Percentiles rank a stretch among this genome's conserved stretches.
phyloP scores from a whole-genome alignment of 2,888 invertebrate genomes.

The Psylliodes chrysocephalus region DNA sequence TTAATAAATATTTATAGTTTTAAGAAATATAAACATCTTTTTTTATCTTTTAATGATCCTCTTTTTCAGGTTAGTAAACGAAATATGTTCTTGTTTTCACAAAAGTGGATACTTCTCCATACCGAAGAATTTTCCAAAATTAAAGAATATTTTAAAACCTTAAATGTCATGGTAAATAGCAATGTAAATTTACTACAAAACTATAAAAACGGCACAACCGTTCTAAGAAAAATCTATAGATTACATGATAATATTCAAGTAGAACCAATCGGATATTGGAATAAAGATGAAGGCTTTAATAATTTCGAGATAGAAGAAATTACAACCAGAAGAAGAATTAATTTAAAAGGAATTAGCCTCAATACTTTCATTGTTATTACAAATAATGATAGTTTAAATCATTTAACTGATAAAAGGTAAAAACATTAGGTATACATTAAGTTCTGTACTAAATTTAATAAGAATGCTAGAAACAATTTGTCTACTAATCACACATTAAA shows the following conservation, averaged over 20 bases:
- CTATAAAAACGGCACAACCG: slow-evolving; percentile 56
- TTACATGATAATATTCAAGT: slow-evolving; percentile 40
- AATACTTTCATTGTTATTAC: slow-evolving; percentile 71
- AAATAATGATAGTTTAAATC: slow-evolving; percentile 69
- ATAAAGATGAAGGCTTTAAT: slow-evolving; percentile 33
- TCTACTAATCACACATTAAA: too few relatives aligned
- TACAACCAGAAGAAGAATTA: slow-evolving; percentile 61
- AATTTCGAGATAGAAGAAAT: slow-evolving; percentile 40
- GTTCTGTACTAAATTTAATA: too few relatives aligned
- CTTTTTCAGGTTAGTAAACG: slow-evolving; percentile 62
- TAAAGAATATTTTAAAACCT: slow-evolving; percentile 40
- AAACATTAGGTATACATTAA: too few relatives aligned
- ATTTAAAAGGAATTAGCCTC: slow-evolving; percentile 65
- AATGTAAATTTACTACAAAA: slow-evolving; percentile 64
- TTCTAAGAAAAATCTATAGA: slow-evolving; percentile 47
- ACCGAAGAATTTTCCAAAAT: background rate
- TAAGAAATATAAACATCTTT: too few relatives aligned
- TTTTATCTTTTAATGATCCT: background rate
- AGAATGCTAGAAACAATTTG: too few relatives aligned
- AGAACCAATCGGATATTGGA: slow-evolving; percentile 55
- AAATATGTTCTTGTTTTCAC: slow-evolving; percentile 66
- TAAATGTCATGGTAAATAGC: slow-evolving; percentile 65
- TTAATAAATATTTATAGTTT: too few relatives aligned
- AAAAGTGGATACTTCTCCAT: slow-evolving; percentile 65
- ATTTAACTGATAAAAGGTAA: slow-evolving; percentile 71